Evolutionary conservation across 1,140 invertebrate genomes (phyloP).

Genomic region (Caenorhabditis inopinata): DNA sequence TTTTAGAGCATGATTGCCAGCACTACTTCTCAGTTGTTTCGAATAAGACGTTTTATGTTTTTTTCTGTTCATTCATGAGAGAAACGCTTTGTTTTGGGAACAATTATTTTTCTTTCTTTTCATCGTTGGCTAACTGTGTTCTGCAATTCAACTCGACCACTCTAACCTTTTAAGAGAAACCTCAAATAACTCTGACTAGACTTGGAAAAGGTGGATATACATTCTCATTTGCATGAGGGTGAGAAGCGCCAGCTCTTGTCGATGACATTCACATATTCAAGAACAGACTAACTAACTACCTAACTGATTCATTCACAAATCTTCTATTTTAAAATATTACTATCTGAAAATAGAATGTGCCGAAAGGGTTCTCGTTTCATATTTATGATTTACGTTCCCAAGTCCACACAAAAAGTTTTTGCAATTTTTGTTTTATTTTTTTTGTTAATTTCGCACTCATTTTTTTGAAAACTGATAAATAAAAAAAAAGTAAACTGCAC

Average conservation of each 20-base stretch:
- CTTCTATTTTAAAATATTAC: neutral
- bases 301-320: neutral
- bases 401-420: neutral
- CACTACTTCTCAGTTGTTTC: too few relatives aligned
- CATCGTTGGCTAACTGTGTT: too few relatives aligned
- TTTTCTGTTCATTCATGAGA: too few relatives aligned
- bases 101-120: too few relatives aligned
- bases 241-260: neutral
- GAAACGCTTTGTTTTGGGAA: too few relatives aligned
- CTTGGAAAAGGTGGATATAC: too few relatives aligned
- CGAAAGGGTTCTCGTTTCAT: neutral
- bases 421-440: neutral
- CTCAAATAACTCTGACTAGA: too few relatives aligned
- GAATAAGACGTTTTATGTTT: too few relatives aligned
- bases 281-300: slow-evolving; percentile 6
- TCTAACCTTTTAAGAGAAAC: too few relatives aligned
- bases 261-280: slow-evolving; percentile 6
- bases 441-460: neutral
- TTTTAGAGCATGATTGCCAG: too few relatives aligned
- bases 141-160: too few relatives aligned
- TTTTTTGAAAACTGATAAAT: neutral
- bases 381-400: neutral
- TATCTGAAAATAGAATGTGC: neutral
- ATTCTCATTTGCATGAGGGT: too few relatives aligned
- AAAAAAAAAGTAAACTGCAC: neutral